Evolutionary conservation across 1,140 invertebrate species (phyloP), one percentile per base, ranked within the genome.

Genomic region (Laodelphax striatellus): DNA sequence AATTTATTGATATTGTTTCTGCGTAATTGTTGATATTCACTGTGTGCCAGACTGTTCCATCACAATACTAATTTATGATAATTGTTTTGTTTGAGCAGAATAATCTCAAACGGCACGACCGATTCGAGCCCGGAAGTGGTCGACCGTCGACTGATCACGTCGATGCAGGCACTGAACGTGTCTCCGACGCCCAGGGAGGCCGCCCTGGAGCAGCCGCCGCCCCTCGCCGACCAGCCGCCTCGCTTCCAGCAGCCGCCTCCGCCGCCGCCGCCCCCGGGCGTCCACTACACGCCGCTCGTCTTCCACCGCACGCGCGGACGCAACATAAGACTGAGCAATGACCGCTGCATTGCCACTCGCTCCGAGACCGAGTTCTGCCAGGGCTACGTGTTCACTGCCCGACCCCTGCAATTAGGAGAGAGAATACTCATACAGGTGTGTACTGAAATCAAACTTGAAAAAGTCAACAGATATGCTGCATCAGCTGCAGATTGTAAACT

Each of bases 351-450:
- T 0, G 94, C 93, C 0, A 83, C 85, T 1, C 78, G 94, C 57
- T 80, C 79, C 2, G 84, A 88, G 63, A 85, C 87, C 0, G 92
- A 96, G 70, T 97, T 94, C 72, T 92, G 89, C 69, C 91, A 96
- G 72, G 94, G 92, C 1, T 97, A 97, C 73, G 90, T 96, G 0
- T 97, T 98, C 70, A 92, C 92, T 1, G 82, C 83, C 3, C 75
- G 90, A 14, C 92, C 94, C 5, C 76, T 97, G 66, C 77, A 84
- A 34, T 81, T 90, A 21, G 90, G 89, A 5, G 92, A 97, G 73
- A 86, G 87, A 54, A 76, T 97, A 57, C 86, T 95, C 16, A 83
- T 96, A 3, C 87, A 92, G 70, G 84, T 96, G 65, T 62, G 64
- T 21, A n/a, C n/a, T 6, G 24, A 28, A 28, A 28, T 28, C 24